A percentile compares a stretch with the other conserved stretches of the same genome.
phyloP scores from a whole-genome alignment of 1,140 invertebrate species.

The Lasioglossum baleicum region DNA sequence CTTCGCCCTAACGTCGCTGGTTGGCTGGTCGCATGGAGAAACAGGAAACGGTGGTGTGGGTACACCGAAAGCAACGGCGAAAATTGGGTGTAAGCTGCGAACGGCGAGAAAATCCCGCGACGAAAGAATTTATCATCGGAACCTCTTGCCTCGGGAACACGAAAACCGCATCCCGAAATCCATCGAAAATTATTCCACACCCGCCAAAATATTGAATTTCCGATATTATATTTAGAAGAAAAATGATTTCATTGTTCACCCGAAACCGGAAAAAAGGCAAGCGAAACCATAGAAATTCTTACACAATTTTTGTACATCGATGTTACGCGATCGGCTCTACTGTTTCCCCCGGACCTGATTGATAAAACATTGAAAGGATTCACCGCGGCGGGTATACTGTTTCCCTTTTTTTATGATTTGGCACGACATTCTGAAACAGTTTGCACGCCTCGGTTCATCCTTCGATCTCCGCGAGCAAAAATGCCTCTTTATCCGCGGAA shows the following conservation, averaged over 20 bases:
- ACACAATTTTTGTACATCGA: background rate
- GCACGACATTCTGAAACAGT: background rate
- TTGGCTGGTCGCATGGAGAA: conserved; percentile 48
- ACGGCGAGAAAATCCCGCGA: background rate
- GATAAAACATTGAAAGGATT: conserved; percentile 35
- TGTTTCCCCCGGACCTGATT: conserved; percentile 1
- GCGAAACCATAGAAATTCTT: conserved; percentile 16
- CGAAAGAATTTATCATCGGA: conserved; percentile 38
- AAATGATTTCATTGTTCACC: background rate
- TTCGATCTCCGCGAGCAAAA: no score
- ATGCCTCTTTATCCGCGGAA: no score
- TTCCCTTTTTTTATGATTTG: conserved; percentile 12
- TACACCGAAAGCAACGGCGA: conserved; percentile 26
- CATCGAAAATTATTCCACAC: background rate
- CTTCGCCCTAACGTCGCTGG: conserved; percentile 59
- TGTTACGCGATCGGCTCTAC: conserved; percentile 15
- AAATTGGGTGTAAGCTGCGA: conserved; percentile 34
- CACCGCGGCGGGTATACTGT: background rate
- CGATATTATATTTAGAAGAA: background rate
- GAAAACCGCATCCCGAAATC: background rate
- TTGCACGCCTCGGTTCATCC: no score
- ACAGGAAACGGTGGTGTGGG: conserved; percentile 43
- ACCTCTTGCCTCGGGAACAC: background rate
- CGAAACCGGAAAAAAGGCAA: background rate
- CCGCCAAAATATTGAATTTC: background rate